Percentiles rank a stretch among this genome's conserved stretches.
Conservation (phyloP, 2,888 invertebrate genomes). For the Tetragnatha montana region DNA sequence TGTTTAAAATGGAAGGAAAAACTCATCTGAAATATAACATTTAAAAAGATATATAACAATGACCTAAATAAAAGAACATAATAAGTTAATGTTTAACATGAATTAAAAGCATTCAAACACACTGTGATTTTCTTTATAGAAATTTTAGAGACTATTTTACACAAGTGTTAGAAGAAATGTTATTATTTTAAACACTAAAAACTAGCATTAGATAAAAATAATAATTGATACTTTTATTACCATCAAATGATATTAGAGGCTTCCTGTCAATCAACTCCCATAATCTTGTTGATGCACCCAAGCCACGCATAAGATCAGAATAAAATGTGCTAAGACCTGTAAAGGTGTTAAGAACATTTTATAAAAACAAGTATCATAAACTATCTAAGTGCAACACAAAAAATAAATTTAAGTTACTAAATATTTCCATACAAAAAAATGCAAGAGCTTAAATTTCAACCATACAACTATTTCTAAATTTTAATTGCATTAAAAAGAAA, state of each 20-base stretch:
- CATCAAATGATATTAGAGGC: slow-evolving; percentile 85
- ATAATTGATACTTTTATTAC: slow-evolving; percentile 75
- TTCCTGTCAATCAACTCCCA: slow-evolving; percentile 91
- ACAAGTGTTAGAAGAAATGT: neutral
- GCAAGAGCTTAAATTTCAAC: too few relatives aligned
- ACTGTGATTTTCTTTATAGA: neutral
- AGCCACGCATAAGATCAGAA: slow-evolving; percentile 92
- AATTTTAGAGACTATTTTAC: neutral
- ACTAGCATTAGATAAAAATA: too few relatives aligned
- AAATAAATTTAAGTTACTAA: too few relatives aligned
- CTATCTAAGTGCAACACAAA: too few relatives aligned
- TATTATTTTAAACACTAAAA: neutral
- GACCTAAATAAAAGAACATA: neutral
- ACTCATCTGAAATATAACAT: too few relatives aligned
- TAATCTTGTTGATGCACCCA: slow-evolving; percentile 92
- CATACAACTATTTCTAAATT: too few relatives aligned
- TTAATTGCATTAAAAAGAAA: too few relatives aligned
- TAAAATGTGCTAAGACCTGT: slow-evolving; percentile 89
- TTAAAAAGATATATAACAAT: too few relatives aligned
- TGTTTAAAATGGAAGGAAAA: too few relatives aligned
- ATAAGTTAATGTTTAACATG: neutral
- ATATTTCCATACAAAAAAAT: too few relatives aligned
- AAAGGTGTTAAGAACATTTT: neutral
- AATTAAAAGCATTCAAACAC: neutral
- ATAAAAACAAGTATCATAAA: too few relatives aligned